Base-by-base conservation (phyloP, 2,888 invertebrate species). In the Drosophila antonietae region DNA sequence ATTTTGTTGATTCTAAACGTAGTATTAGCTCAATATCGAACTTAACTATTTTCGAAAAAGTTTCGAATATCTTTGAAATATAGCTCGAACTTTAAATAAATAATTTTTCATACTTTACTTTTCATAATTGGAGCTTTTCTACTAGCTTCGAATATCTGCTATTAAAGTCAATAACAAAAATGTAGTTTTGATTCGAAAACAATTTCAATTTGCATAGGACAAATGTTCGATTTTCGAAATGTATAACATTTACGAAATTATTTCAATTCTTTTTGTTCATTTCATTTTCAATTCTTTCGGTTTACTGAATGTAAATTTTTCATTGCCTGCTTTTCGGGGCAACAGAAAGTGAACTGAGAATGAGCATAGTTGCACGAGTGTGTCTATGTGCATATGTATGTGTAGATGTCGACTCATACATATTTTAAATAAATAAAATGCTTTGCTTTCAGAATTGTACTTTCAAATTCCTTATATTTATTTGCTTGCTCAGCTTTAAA, bases 401-500 rank as follows among this genome's bases (percentile, higher is more conserved):
- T 33, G 8, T 46, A 18, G 9, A 18, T 9, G 23, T 23, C 23
- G 3, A 23, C 23, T 0, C 23, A 18, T 9, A 15, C 14, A 44
- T 18, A 37, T 1, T 9, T 2, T 15, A 14, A 18, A 12, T 10
- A 33, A 33, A 43, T 4, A 57, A 44, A 35, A 44, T 28, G 5
- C 12, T 7, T 41, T n/a, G 2, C 20, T 20, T 20, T 35, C 41
- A 41, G 14, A 51, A 41, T 82, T 81, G 79, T 88, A 81, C 83
- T 88, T 79, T 82, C 86, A 75, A 68, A 80, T 73, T 65, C 55
- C 72, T 81, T 70, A 66, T 61, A 69, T 62, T 75, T 79, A 66
- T 80, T 68, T 66, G 53, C 61, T 73, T 68, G 69, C 65, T 73
- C 67, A 73, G 78, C 70, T 79, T 64, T 68, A 10, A 53, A 53